Evolutionary conservation across 2,797 vertebrate species (phyloP).

Genomic region (Notamacropus eugenii): DNA sequence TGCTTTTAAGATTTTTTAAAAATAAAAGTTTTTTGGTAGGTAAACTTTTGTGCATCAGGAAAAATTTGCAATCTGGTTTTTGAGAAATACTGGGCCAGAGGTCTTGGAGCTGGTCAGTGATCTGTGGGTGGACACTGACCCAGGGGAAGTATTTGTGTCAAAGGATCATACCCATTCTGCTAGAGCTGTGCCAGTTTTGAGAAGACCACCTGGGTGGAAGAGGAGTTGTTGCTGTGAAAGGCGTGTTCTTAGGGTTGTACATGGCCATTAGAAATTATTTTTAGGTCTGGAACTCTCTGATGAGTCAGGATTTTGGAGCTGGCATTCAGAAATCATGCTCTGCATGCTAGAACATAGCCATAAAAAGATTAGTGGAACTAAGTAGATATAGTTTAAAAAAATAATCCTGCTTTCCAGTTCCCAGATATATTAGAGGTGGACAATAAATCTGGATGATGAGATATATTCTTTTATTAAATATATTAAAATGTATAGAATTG

Average conservation of each 20-base stretch:
- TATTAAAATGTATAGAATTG: background rate
- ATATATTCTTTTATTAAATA: background rate
- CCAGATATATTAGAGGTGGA: background rate
- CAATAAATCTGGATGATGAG: background rate
- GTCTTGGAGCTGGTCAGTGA: background rate
- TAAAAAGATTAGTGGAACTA: background rate
- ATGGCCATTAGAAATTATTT: background rate
- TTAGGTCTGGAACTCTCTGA: background rate
- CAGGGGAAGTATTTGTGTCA: background rate
- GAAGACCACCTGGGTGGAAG: background rate
- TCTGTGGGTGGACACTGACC: background rate
- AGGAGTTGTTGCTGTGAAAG: background rate
- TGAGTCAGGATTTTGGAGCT: background rate
- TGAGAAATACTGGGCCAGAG: background rate
- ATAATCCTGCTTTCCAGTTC: background rate
- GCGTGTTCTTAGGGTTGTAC: background rate
- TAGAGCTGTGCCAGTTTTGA: background rate
- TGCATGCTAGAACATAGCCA: conserved; percentile 18
- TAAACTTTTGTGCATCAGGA: background rate
- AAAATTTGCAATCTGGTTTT: background rate
- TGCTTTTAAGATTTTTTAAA: background rate
- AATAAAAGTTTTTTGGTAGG: background rate
- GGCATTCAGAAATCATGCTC: background rate
- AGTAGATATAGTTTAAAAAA: background rate
- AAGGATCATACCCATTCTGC: background rate